phyloP scores from a whole-genome alignment of 2,113 vertebrate species.

The Daphoenositta chrysoptera region DNA sequence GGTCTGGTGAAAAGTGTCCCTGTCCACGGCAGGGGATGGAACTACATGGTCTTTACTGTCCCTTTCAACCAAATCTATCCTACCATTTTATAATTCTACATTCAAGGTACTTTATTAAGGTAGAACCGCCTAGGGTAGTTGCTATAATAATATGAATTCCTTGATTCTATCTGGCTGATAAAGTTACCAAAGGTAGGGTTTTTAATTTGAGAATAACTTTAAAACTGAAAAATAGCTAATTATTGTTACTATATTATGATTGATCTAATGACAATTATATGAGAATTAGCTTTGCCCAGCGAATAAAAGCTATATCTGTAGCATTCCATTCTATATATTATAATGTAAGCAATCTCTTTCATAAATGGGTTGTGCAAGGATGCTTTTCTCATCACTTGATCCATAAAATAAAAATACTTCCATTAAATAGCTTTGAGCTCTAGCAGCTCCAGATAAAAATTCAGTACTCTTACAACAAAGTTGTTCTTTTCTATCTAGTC shows the following conservation, averaged over 20 bases:
- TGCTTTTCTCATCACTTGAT: background rate
- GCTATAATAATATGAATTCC: background rate
- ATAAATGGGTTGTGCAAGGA: background rate
- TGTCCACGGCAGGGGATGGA: background rate
- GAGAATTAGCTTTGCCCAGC: background rate
- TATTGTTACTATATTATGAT: background rate
- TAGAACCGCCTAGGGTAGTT: background rate
- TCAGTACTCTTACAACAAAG: background rate
- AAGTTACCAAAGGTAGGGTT: background rate
- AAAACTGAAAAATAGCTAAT: background rate
- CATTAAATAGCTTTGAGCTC: background rate
- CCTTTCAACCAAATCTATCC: background rate
- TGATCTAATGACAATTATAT: background rate
- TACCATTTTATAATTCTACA: background rate
- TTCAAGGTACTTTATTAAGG: background rate
- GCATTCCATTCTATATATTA: background rate
- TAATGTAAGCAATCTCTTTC: background rate
- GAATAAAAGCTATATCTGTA: background rate
- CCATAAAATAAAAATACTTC: background rate
- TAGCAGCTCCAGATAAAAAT: background rate
- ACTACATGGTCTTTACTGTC: background rate
- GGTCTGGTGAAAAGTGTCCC: background rate
- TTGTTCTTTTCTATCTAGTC: background rate
- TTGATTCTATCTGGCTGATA: background rate
- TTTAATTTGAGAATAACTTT: background rate